Base-by-base conservation (phyloP, 2,797 vertebrate species). In the Cuniculus paca region DNA sequence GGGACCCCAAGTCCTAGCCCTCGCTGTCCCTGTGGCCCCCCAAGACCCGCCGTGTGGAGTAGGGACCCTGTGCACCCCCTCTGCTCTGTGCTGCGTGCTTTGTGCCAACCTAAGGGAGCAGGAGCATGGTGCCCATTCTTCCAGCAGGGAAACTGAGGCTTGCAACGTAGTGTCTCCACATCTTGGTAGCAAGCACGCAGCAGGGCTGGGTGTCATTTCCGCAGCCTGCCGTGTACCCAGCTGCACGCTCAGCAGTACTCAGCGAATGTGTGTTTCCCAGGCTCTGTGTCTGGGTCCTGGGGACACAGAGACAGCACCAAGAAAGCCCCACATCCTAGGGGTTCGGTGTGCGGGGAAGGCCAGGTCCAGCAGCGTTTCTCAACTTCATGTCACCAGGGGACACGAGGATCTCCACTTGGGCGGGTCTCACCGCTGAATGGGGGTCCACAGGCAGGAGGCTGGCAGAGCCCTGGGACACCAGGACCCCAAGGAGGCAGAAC, bases 391-490 rank as follows among this genome's bases (percentile, higher is more conserved):
- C 52, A 26, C 16, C 22, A 8, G 24, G 26, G 79, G 56, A 26
- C 6, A 2, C 5, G 1, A 2, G 3, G 14, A 28, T 19, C 1
- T 1, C 22, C 31, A 14, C 22, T 16, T 31, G 42, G 11, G 26
- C 17, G 24, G 60, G 31, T 13, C 79, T 4, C 8, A 14, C 36
- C 10, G 50, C 28, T 8, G 36, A 17, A 28, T 31, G 56, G 36
- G 5, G 0, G 36, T 42, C 16, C 79, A 58, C 28, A 26, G 36
- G 58, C 6, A 7, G 8, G 17, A 24, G 80, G 20, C 26, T 61
- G 58, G 31, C 39, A 61, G 39, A 61, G n/a, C 8, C 8, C 16
- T 24, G 24, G 4, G 39, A 8, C 60, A 26, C 4, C 4, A 3
- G 50, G 50, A 54, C 9, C 50, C 52, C 19, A 34, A 34, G 39